phyloP scores from a whole-genome alignment of 2,797 vertebrate species.

The Cyprinella venusta region DNA sequence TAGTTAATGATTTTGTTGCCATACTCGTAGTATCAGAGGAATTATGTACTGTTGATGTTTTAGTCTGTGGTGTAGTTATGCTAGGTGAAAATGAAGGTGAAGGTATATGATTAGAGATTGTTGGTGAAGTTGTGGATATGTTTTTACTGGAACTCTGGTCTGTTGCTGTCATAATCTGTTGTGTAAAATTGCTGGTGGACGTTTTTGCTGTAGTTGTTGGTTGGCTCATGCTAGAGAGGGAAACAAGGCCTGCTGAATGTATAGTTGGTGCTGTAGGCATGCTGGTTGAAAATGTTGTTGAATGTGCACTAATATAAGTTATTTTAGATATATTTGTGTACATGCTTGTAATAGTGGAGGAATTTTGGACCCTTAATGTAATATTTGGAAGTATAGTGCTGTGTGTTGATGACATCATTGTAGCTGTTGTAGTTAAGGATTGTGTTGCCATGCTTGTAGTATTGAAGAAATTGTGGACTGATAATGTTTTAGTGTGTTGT shows the following conservation, averaged over 20 bases:
- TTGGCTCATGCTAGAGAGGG: no score
- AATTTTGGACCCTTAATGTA: not conserved
- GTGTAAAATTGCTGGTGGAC: not conserved
- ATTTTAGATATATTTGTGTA: not conserved
- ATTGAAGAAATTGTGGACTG: not conserved
- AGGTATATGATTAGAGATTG: not conserved
- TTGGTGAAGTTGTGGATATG: not conserved
- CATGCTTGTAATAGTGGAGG: not conserved
- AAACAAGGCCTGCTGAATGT: not conserved
- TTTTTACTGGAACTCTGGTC: not conserved
- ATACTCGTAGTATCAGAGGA: not conserved
- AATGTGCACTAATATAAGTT: not conserved
- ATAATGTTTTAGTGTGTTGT: not conserved
- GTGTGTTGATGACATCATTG: not conserved
- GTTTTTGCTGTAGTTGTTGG: not conserved
- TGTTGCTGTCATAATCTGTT: not conserved
- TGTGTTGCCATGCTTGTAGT: not conserved
- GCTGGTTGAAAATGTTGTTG: not conserved
- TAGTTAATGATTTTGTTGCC: not conserved
- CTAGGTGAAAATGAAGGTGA: not conserved
- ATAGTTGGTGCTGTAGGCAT: not conserved
- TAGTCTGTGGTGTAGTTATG: not conserved
- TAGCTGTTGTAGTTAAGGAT: not conserved
- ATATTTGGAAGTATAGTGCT: not conserved
- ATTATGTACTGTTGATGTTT: not conserved